phyloP scores from a whole-genome alignment of 2,888 invertebrate species.

The Apamea monoglypha region DNA sequence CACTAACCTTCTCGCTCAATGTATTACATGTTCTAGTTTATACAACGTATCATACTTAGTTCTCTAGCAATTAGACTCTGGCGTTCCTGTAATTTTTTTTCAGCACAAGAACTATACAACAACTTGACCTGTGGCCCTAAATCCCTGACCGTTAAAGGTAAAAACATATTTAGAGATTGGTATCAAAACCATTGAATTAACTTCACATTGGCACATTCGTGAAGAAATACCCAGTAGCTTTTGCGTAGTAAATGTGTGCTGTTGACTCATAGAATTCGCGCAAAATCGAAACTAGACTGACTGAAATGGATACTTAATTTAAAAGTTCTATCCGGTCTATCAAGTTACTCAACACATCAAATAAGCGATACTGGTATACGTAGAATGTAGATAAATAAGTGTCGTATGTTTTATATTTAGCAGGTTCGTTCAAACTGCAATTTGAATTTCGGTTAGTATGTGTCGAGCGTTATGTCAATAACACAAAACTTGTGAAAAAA shows the following conservation, averaged over 20 bases:
- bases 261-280: conserved; percentile 11
- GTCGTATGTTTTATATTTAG: conserved; percentile 45
- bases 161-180: not conserved
- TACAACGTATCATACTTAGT: not conserved
- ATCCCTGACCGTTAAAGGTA: not conserved
- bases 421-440: conserved; percentile 24
- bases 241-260: not conserved
- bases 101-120: not conserved
- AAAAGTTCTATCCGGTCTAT: conserved; percentile 18
- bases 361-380: conserved; percentile 10
- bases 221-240: not conserved
- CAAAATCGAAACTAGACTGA: conserved; percentile 5
- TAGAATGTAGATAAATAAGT: conserved; percentile 13
- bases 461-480: conserved; percentile 39
- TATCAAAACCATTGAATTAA: not conserved
- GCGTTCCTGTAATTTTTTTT: not conserved
- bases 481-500: conserved; percentile 16
- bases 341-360: not conserved
- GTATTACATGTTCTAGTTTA: not conserved
- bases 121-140: not conserved
- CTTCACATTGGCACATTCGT: not conserved
- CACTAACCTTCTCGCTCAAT: not conserved
- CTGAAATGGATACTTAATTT: conserved; percentile 24
- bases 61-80: not conserved
- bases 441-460: conserved; percentile 30